Evolutionary conservation across 2,888 invertebrate species (phyloP).

Genomic region (Altica lythri): DNA sequence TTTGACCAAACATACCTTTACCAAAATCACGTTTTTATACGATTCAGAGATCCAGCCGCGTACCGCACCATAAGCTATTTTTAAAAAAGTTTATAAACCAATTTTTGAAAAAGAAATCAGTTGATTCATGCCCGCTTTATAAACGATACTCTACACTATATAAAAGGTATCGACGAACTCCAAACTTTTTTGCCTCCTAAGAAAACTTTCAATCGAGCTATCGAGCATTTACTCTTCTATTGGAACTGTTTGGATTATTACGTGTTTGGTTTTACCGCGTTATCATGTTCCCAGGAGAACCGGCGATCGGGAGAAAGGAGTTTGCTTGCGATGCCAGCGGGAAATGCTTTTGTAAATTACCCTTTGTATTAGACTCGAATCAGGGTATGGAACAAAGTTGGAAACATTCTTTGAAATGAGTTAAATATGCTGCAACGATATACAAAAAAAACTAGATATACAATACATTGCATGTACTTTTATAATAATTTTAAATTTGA

Average conservation of each 20-base stretch:
- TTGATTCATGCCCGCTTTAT: too few species aligned
- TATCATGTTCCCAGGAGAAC: conserved; percentile 24
- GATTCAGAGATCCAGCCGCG: too few species aligned
- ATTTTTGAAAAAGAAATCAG: too few species aligned
- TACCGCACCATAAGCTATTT: too few species aligned
- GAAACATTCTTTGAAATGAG: conserved; percentile 26
- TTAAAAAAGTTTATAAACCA: too few species aligned
- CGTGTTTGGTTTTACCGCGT: conserved; percentile 28
- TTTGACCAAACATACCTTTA: too few species aligned
- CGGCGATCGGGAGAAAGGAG: conserved; percentile 17
- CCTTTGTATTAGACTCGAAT: conserved; percentile 26
- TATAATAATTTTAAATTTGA: too few species aligned
- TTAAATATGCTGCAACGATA: conserved; percentile 22
- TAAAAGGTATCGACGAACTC: conserved; percentile 18
- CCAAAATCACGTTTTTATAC: too few species aligned
- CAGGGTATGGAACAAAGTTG: conserved; percentile 23
- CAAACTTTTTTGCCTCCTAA: conserved; percentile 23
- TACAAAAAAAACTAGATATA: conserved; percentile 11
- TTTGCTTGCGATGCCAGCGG: conserved; percentile 22
- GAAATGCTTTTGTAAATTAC: conserved; percentile 27
- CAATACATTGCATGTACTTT: not conserved
- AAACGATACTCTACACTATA: conserved; percentile 4
- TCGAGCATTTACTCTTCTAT: conserved; percentile 28
- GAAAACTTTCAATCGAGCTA: conserved; percentile 28
- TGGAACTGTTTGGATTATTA: conserved; percentile 26